Percentiles rank a stretch among this genome's conserved stretches.
Conservation (phyloP, 2,797 vertebrate species). For the Chelidonichthys spinosus region DNA sequence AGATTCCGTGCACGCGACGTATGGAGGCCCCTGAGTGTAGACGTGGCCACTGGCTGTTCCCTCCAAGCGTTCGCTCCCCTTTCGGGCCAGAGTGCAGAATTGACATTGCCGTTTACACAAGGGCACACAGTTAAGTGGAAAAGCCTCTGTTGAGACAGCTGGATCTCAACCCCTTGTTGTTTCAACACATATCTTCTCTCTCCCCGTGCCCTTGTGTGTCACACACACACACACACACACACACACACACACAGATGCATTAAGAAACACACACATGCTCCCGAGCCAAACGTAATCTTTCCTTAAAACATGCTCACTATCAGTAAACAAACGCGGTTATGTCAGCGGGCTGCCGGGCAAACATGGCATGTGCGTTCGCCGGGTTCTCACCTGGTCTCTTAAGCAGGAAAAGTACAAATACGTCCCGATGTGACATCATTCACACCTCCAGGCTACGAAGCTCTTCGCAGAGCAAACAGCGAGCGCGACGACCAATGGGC, state of each 20-base stretch:
- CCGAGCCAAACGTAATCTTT: slow-evolving; percentile 35
- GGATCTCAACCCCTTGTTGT: slow-evolving; percentile 76
- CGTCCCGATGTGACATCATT: slow-evolving; percentile 69
- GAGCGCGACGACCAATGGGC: slow-evolving; percentile 6
- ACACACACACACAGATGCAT: background rate
- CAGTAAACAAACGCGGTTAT: slow-evolving; percentile 69
- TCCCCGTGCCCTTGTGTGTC: slow-evolving; percentile 37
- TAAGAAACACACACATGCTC: slow-evolving; percentile 39
- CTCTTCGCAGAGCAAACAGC: slow-evolving; percentile 49
- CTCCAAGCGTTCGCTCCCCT: slow-evolving; percentile 46
- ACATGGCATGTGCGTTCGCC: slow-evolving; percentile 47
- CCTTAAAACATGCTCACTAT: slow-evolving; percentile 53
- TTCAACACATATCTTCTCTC: slow-evolving; percentile 74
- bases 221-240: slow-evolving; percentile 7
- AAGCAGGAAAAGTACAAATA: slow-evolving; percentile 66
- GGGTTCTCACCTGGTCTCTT: slow-evolving; percentile 56
- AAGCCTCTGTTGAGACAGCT: slow-evolving; percentile 84
- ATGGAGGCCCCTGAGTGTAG: slow-evolving; percentile 63
- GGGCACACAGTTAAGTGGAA: slow-evolving; percentile 81
- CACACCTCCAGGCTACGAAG: slow-evolving; percentile 54
- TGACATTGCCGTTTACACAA: slow-evolving; percentile 81
- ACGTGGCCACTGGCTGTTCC: slow-evolving; percentile 76
- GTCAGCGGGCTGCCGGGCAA: slow-evolving; percentile 58
- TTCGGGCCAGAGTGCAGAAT: slow-evolving; percentile 52
- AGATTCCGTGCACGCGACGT: slow-evolving; percentile 38